These are phyloP conservation scores for Sternotherus odoratus DNA, from an alignment of 2,797 vertebrate species.

Conservation along the genomic window DNA sequence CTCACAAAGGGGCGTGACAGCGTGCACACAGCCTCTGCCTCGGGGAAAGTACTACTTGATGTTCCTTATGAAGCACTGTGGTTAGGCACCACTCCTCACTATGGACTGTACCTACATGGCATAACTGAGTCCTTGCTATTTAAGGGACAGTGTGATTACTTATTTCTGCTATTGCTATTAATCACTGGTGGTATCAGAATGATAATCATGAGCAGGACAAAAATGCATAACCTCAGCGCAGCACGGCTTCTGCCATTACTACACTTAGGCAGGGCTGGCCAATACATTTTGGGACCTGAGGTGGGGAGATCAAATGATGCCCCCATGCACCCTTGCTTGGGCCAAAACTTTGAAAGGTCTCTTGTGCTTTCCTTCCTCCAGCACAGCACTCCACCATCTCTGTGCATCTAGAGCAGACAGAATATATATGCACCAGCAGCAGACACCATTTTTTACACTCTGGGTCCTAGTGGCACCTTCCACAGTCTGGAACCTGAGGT, in stretches of 20 bases:
- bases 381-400: too few species aligned
- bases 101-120: not conserved
- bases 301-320: too few species aligned
- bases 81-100: not conserved
- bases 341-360: too few species aligned
- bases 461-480: too few species aligned
- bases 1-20: not conserved
- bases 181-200: not conserved
- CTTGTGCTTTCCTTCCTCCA: too few species aligned
- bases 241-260: not conserved
- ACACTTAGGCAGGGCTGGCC: not conserved
- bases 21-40: not conserved
- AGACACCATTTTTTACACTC: too few species aligned
- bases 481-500: too few species aligned
- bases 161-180: not conserved
- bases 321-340: too few species aligned
- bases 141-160: not conserved
- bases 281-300: too few species aligned
- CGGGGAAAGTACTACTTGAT: not conserved
- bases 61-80: not conserved
- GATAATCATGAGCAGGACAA: not conserved
- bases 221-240: rapidly evolving
- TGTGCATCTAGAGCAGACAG: too few species aligned
- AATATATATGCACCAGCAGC: too few species aligned
- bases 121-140: not conserved